phyloP scores from a whole-genome alignment of 2,888 invertebrate species.

The Apodemia zela region DNA sequence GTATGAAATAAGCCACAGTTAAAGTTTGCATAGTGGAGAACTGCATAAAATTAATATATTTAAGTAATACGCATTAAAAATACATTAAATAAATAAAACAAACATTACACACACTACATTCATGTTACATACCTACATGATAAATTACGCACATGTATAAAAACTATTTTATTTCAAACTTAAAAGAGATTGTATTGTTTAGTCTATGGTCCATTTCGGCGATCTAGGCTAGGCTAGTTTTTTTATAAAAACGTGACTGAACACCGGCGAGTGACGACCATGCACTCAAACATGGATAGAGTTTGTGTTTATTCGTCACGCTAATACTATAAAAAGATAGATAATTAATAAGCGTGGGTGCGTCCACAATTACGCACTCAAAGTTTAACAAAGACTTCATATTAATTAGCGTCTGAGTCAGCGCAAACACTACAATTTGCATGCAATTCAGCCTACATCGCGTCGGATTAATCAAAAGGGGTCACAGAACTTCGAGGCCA shows the following conservation, averaged over 20 bases:
- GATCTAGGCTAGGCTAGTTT: too few species aligned
- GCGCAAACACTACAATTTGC: slow-evolving; percentile 12
- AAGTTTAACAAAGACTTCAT: slow-evolving; percentile 10
- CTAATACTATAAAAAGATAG: background rate
- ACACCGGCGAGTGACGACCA: background rate
- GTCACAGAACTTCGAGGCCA: slow-evolving; percentile 1
- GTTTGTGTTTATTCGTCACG: background rate
- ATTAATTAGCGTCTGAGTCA: slow-evolving; percentile 16
- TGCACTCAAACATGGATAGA: background rate
- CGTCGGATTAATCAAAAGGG: background rate
- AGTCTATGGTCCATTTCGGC: too few species aligned
- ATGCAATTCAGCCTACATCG: slow-evolving; percentile 13
- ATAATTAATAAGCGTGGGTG: background rate
- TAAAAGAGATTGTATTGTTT: too few species aligned
- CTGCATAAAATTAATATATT: too few species aligned
- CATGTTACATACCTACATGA: too few species aligned
- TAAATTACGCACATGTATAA: too few species aligned
- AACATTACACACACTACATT: too few species aligned
- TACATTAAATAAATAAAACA: too few species aligned
- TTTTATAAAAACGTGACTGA: background rate
- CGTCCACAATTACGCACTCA: slow-evolving; percentile 5
- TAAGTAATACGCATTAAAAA: too few species aligned
- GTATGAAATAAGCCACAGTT: too few species aligned
- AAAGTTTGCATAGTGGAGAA: too few species aligned
- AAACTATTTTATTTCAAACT: too few species aligned